Conservation (phyloP, 2,888 invertebrate genomes). For the Acleris holmiana region DNA sequence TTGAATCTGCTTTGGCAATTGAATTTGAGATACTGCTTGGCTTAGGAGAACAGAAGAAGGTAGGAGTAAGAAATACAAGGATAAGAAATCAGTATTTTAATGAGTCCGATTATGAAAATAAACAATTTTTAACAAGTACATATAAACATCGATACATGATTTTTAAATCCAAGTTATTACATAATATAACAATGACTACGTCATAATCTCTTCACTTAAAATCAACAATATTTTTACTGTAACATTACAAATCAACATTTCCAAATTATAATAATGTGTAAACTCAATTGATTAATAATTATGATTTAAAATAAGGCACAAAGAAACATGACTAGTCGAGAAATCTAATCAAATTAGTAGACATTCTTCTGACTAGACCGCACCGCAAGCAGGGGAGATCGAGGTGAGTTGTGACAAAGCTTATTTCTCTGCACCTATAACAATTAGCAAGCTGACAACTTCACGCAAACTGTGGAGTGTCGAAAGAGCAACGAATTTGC, state of each 20-base stretch:
- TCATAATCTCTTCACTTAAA: conserved; percentile 33
- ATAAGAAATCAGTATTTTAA: conserved; percentile 32
- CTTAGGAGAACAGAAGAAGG: too few species aligned
- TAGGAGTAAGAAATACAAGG: conserved; percentile 15
- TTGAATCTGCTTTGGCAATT: too few species aligned
- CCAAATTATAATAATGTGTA: conserved; percentile 11
- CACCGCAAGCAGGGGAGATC: too few species aligned
- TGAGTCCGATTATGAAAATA: conserved; percentile 40
- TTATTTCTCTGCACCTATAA: too few species aligned
- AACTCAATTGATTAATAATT: conserved; percentile 3
- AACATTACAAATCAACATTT: conserved; percentile 24
- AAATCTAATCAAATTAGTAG: conserved; percentile 28
- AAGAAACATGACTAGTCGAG: conserved; percentile 33
- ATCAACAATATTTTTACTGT: conserved; percentile 37
- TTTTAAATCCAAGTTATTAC: conserved; percentile 46
- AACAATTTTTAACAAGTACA: conserved; percentile 49
- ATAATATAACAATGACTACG: conserved; percentile 40
- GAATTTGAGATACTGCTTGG: too few species aligned
- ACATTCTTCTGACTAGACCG: conserved; percentile 30
- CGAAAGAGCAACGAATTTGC: too few species aligned
- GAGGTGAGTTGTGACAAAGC: too few species aligned
- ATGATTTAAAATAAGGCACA: conserved; percentile 36
- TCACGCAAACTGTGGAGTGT: too few species aligned
- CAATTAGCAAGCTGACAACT: too few species aligned
- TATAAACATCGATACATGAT: conserved; percentile 44